A percentile compares a stretch with the other conserved stretches of the same genome.
Conservation (phyloP, 2,888 invertebrate genomes). For the Enoplolaimus lenunculus region DNA sequence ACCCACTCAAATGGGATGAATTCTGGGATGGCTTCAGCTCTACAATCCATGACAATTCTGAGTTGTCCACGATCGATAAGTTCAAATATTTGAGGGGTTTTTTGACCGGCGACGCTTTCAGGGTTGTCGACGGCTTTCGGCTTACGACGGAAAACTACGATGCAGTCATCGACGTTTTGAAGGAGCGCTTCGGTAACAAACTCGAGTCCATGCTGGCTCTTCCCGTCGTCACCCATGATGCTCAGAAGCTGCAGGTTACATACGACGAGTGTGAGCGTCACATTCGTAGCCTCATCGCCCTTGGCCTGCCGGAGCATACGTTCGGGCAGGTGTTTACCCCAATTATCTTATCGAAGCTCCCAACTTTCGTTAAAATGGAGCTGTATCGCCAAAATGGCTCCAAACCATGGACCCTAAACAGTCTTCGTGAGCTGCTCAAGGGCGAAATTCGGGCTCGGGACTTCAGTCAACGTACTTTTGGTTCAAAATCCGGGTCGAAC, state of each 20-base stretch:
- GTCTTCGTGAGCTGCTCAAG: neutral
- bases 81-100: neutral
- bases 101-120: neutral
- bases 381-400: neutral
- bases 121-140: neutral
- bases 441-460: neutral
- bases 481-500: neutral
- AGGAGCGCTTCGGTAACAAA: neutral
- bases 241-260: neutral
- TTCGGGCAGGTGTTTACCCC: neutral
- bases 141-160: neutral
- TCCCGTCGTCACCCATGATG: neutral
- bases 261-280: neutral
- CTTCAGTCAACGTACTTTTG: neutral
- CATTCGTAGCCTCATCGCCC: neutral
- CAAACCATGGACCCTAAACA: neutral
- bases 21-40: neutral
- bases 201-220: neutral
- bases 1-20: neutral
- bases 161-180: neutral
- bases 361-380: neutral
- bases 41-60: neutral
- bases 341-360: neutral
- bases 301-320: neutral
- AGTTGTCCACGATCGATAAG: neutral